Percentiles rank a stretch among this genome's conserved stretches.
Conservation (phyloP, 2,888 invertebrate species). For the Metacarcinus magister region DNA sequence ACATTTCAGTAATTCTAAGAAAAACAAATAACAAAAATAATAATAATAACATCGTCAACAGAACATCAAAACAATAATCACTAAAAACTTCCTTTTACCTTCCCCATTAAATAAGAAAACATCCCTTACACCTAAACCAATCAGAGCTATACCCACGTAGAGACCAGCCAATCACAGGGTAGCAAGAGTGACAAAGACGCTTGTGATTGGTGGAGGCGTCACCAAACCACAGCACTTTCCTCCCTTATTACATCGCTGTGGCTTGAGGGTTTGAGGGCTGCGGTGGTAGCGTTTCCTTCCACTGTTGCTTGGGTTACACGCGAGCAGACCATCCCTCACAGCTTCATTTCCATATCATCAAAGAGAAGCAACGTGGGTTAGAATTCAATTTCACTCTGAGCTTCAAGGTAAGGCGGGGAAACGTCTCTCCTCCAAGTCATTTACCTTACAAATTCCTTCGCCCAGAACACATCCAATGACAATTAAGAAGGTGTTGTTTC, state of each 20-base stretch:
- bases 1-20: no score
- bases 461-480: neutral
- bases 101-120: no score
- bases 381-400: neutral
- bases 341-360: slow-evolving; percentile 3
- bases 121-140: no score
- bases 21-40: no score
- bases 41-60: no score
- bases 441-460: neutral
- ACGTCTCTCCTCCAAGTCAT: slow-evolving; percentile 8
- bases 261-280: neutral
- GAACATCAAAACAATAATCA: no score
- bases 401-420: neutral
- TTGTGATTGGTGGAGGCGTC: no score
- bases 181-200: no score
- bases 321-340: neutral
- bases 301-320: neutral
- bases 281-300: neutral
- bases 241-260: neutral
- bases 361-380: neutral
- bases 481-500: neutral
- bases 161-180: no score
- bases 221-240: neutral
- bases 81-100: no score
- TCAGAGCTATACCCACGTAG: no score